Conservation (phyloP, 1,140 invertebrate species). For the Brachionus sp. region DNA sequence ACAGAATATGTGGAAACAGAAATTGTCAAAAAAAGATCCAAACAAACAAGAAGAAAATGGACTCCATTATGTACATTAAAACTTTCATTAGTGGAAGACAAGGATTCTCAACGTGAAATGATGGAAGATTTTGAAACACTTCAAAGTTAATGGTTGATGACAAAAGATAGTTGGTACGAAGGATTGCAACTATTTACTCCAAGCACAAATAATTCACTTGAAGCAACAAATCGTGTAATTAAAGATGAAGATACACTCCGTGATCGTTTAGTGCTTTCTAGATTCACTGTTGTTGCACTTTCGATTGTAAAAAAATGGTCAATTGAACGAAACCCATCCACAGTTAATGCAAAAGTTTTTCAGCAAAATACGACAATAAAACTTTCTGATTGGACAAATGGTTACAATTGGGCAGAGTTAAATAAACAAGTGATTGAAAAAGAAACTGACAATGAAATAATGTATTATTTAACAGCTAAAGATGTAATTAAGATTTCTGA, state of each 20-base stretch:
- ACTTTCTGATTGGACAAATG: neutral
- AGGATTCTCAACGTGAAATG: neutral
- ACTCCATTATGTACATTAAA: too few species aligned
- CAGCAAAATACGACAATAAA: neutral
- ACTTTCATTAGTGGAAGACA: neutral
- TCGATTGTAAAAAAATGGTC: neutral
- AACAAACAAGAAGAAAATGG: too few species aligned
- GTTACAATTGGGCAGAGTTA: neutral
- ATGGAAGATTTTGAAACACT: neutral
- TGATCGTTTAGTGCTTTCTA: neutral
- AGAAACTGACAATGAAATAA: neutral
- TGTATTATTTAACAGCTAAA: neutral
- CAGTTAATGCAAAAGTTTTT: neutral
- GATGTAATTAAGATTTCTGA: neutral
- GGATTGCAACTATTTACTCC: neutral
- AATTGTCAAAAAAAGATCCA: too few species aligned
- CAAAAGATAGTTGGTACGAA: slow-evolving; percentile 22
- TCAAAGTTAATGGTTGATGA: neutral
- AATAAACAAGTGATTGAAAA: neutral
- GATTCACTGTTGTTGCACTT: neutral
- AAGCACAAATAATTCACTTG: neutral
- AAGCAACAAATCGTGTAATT: too few species aligned
- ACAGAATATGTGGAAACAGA: too few species aligned
- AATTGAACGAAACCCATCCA: neutral
- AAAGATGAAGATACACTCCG: neutral